Evolutionary conservation across 1,140 invertebrate species (phyloP).

Genomic region (Anastrepha ludens): DNA sequence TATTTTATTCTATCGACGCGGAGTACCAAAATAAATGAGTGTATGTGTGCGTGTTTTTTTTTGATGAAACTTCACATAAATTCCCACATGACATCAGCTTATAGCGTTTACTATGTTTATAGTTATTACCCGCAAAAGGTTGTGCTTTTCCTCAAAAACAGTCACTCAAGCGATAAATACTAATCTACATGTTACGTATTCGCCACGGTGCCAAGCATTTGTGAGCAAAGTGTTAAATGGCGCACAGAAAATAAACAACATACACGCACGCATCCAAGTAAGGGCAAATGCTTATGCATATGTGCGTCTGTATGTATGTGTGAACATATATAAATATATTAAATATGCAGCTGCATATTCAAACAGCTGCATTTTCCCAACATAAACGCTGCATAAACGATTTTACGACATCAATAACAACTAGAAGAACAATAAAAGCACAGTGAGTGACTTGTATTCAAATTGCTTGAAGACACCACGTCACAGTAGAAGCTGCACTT

Average conservation of each 20-base stretch:
- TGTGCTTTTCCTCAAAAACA: background rate
- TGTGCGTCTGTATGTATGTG: background rate
- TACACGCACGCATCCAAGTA: background rate
- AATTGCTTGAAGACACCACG: conserved; percentile 21
- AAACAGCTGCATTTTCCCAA: conserved; percentile 19
- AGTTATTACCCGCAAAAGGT: background rate
- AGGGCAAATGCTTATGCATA: background rate
- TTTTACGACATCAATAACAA: background rate
- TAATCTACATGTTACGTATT: conserved; percentile 19
- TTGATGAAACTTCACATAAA: no score
- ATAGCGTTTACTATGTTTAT: background rate
- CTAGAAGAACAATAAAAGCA: background rate
- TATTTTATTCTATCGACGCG: no score
- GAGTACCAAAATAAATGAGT: no score
- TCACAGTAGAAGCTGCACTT: background rate
- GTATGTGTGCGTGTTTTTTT: no score
- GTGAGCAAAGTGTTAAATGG: conserved; percentile 15
- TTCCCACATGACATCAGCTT: background rate
- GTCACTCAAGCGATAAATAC: background rate
- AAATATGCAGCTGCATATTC: conserved; percentile 24
- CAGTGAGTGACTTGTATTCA: conserved; percentile 42
- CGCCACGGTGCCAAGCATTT: background rate
- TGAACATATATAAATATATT: background rate
- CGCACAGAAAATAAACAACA: background rate
- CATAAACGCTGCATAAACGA: conserved; percentile 43